These are phyloP conservation scores for Sclerodermus sp. DNA, from an alignment of 2,888 invertebrate species.

Conservation along the genomic window DNA sequence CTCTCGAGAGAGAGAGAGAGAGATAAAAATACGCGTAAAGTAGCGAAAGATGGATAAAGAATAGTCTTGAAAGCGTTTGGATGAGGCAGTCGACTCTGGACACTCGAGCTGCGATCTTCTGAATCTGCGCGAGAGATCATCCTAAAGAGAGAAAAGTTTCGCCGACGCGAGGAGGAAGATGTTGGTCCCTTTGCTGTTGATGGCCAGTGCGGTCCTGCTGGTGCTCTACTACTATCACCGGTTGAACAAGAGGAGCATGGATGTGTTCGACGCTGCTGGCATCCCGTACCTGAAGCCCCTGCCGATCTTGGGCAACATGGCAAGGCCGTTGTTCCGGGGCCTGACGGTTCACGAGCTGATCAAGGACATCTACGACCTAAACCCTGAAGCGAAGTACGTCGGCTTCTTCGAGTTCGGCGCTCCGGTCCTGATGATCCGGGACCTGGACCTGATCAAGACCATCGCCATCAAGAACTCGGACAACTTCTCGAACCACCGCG, in stretches of 20 bases:
- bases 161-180: too few relatives aligned
- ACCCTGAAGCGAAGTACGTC: constrained; percentile 27
- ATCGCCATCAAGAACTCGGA: constrained; percentile 34
- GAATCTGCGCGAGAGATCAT: too few relatives aligned
- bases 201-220: too few relatives aligned
- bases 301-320: constrained; percentile 23
- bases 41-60: too few relatives aligned
- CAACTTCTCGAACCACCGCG: constrained; percentile 18
- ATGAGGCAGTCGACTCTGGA: too few relatives aligned
- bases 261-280: constrained; percentile 21
- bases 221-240: too few relatives aligned
- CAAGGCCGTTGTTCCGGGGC: constrained; percentile 7
- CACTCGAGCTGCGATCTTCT: too few relatives aligned
- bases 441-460: constrained; percentile 42
- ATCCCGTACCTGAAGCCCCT: constrained; percentile 21
- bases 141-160: too few relatives aligned
- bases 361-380: constrained; percentile 15
- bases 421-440: constrained; percentile 39
- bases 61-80: too few relatives aligned
- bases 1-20: too few relatives aligned
- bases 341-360: constrained; percentile 12
- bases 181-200: too few relatives aligned
- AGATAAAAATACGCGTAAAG: too few relatives aligned
- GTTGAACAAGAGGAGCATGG: background rate
- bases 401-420: constrained; percentile 33